These are phyloP conservation scores for Drosophila pegasa DNA, from an alignment of 2,888 invertebrate species.

Conservation along the genomic window DNA sequence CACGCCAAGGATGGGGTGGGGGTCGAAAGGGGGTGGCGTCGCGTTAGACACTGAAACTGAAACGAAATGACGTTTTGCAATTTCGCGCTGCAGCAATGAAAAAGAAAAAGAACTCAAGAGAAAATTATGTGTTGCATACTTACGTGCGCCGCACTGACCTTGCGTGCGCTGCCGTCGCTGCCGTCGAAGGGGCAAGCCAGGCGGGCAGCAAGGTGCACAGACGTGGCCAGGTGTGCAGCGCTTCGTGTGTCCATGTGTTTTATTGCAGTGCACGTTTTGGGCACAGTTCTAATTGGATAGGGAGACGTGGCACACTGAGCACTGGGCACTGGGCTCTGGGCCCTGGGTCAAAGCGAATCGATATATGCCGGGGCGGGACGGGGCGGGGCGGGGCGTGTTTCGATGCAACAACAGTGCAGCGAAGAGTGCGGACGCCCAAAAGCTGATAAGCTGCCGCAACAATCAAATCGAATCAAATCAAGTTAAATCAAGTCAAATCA, in stretches of 20 bases:
- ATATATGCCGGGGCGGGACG: slow-evolving; percentile 8
- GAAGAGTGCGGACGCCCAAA: slow-evolving; percentile 49
- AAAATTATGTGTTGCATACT: slow-evolving; percentile 78
- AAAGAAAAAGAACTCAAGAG: slow-evolving; percentile 39
- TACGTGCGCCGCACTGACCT: slow-evolving; percentile 75
- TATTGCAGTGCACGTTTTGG: slow-evolving; percentile 74
- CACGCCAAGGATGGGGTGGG: slow-evolving; percentile 1
- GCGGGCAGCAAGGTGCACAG: slow-evolving; percentile 9
- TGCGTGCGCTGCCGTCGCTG: slow-evolving; percentile 50
- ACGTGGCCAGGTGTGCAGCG: slow-evolving; percentile 24
- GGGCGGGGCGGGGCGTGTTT: neutral
- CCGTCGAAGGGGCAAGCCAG: neutral
- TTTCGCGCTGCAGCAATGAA: slow-evolving; percentile 36
- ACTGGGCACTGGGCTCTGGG: neutral
- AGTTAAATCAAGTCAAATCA: slow-evolving; percentile 53
- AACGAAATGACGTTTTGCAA: slow-evolving; percentile 44
- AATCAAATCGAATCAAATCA: slow-evolving; percentile 72
- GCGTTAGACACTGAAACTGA: slow-evolving; percentile 37
- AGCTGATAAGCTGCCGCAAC: slow-evolving; percentile 77
- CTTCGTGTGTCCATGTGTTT: slow-evolving; percentile 48
- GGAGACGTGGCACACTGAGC: slow-evolving; percentile 18
- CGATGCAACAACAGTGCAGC: slow-evolving; percentile 38
- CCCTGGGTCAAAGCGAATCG: slow-evolving; percentile 50
- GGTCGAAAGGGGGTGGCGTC: neutral
- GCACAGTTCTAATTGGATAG: slow-evolving; percentile 72